Evolutionary conservation across 2,888 invertebrate species (phyloP).

Genomic region (Tetranychus piercei): DNA sequence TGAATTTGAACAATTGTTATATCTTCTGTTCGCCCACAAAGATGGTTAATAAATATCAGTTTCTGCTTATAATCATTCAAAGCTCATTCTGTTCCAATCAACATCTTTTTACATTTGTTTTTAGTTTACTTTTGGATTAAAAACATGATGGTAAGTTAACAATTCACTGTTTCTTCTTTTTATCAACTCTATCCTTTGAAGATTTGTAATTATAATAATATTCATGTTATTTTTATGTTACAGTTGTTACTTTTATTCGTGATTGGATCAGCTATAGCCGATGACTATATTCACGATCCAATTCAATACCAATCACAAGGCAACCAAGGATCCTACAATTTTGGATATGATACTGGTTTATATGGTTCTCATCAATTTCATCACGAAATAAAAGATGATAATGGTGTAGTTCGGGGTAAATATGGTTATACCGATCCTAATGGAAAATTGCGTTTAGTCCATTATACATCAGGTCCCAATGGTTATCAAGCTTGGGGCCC

Average conservation of each 20-base stretch:
- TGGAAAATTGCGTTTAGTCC: constrained; percentile 22
- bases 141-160: not conserved
- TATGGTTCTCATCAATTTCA: constrained; percentile 26
- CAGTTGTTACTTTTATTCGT: not conserved
- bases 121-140: not conserved
- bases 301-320: constrained; percentile 25
- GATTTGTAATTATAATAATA: not conserved
- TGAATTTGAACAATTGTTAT: not conserved
- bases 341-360: constrained; percentile 26
- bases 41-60: not conserved
- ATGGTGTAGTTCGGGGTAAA: constrained; percentile 25
- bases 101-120: not conserved
- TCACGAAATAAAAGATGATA: constrained; percentile 24
- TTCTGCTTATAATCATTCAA: not conserved
- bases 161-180: not conserved
- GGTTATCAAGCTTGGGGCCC: constrained; percentile 5
- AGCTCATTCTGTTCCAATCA: not conserved
- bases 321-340: constrained; percentile 25
- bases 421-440: constrained; percentile 27
- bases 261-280: not conserved
- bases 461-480: constrained; percentile 17
- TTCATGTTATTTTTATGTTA: not conserved
- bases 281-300: constrained; percentile 20
- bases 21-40: not conserved
- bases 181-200: too few relatives aligned